These are phyloP conservation scores for Sarotherodon lohbergeri DNA, from an alignment of 2,113 vertebrate genomes.

Conservation along the genomic window DNA sequence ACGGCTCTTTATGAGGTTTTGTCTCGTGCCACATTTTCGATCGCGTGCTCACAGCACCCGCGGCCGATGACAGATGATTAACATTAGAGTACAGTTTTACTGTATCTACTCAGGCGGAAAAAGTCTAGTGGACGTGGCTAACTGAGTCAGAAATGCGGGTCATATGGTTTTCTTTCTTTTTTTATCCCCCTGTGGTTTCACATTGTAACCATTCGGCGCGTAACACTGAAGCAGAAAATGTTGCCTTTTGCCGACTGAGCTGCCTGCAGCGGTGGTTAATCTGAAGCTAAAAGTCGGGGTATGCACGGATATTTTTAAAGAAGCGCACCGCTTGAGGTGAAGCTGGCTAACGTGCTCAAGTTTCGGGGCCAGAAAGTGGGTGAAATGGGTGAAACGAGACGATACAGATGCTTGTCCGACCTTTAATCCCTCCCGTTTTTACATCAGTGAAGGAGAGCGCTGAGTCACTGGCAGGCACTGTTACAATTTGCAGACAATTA, in stretches of 20 bases:
- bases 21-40: not conserved
- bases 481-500: not conserved
- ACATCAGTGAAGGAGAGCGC: not conserved
- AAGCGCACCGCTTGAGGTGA: not conserved
- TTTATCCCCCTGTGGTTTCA: not conserved
- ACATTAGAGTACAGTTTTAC: not conserved
- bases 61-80: conserved; percentile 27
- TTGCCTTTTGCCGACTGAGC: not conserved
- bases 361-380: not conserved
- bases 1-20: not conserved
- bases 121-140: conserved; percentile 15
- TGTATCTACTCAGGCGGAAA: not conserved
- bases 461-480: not conserved
- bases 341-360: conserved; percentile 1
- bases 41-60: not conserved
- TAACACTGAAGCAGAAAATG: not conserved
- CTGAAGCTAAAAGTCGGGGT: not conserved
- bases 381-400: not conserved
- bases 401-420: not conserved
- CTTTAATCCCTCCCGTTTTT: not conserved
- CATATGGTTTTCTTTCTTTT: not conserved
- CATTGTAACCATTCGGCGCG: not conserved
- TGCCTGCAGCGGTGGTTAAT: not conserved
- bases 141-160: not conserved
- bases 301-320: not conserved